Evolutionary conservation across 1,140 invertebrate species (phyloP).

Genomic region (Papilio polytes): DNA sequence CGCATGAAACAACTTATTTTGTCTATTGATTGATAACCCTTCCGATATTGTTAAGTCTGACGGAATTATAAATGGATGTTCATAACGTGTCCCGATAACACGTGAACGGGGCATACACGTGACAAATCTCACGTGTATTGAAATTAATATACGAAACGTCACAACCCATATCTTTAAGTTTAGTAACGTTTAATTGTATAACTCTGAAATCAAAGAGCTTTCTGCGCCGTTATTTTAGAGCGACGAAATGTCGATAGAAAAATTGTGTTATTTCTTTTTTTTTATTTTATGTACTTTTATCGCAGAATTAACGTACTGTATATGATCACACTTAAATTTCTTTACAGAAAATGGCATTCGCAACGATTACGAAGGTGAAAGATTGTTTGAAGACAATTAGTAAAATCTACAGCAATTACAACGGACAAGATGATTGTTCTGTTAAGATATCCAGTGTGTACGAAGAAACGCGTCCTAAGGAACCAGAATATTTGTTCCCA

Average conservation of each 20-base stretch:
- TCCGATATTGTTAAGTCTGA: not conserved
- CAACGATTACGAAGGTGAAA: conserved; percentile 47
- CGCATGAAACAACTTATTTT: not conserved
- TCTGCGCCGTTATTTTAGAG: too few relatives aligned
- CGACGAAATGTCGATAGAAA: too few relatives aligned
- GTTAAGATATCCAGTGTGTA: conserved; percentile 42
- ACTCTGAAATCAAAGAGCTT: not conserved
- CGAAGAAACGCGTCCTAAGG: conserved; percentile 54
- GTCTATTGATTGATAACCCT: not conserved
- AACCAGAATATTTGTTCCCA: conserved; percentile 55
- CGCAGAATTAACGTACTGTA: too few relatives aligned
- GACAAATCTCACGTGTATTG: not conserved
- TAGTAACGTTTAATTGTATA: too few relatives aligned
- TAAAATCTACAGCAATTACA: conserved; percentile 36
- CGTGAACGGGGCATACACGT: not conserved
- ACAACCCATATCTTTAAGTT: not conserved
- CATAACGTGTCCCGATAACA: not conserved
- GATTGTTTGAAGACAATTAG: not conserved
- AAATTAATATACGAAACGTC: not conserved
- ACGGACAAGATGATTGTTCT: not conserved
- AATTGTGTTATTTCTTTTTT: too few relatives aligned
- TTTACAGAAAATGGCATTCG: conserved; percentile 25
- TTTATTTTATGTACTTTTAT: too few relatives aligned
- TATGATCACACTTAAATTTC: not conserved
- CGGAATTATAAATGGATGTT: not conserved